Evolutionary conservation across 2,888 invertebrate genomes (phyloP), one percentile per base, ranked within the genome.

Genomic region (Caenorhabditis sp.): DNA sequence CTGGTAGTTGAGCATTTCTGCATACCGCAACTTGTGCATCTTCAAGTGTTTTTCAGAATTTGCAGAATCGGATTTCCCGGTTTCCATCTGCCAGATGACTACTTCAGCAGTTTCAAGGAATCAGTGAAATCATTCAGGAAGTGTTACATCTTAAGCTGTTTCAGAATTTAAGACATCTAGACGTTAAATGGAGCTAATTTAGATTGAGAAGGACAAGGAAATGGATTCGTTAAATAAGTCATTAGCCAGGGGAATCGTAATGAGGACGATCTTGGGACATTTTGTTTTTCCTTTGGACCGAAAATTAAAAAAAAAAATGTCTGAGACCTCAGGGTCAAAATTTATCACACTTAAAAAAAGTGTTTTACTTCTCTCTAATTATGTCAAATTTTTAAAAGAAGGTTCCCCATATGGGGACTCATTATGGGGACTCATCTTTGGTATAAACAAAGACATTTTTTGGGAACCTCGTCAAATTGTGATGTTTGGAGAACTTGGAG

Each of bases 41-140:
- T 58, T 14, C n/a, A 58, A 56, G 56, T 56, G 6, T n/a, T 31
- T 19, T 47, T 47, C 19, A 47, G 19, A 47, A 47, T 19, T 47
- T 47, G 19, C 47, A 47, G 19, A 31, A 59, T 12, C 16, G 12
- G 35, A 59, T 59, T 59, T 24, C 41, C 61, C 22, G 38, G 14
- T 61, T 58, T 6, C 26, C 63, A 63, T 44, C 44, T 63, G 63
- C n/a, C 24, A 14, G 26, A 44, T 63, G 63, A 63, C 41, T 61
- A 41, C 61, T 63, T 22, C 44, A 26, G n/a, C 12, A 2, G 8
- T 26, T 26, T 54, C 54, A 6, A 54, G 12, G 54, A 54, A 26
- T 26, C 22, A 14, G 7, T 63, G 63, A 63, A 44, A 63, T 63
- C 63, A 63, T 44, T 26, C 44, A 24, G 63, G 63, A 63, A 44